Base-by-base conservation (phyloP, 2,888 invertebrate genomes). In the Aricia artaxerxes region DNA sequence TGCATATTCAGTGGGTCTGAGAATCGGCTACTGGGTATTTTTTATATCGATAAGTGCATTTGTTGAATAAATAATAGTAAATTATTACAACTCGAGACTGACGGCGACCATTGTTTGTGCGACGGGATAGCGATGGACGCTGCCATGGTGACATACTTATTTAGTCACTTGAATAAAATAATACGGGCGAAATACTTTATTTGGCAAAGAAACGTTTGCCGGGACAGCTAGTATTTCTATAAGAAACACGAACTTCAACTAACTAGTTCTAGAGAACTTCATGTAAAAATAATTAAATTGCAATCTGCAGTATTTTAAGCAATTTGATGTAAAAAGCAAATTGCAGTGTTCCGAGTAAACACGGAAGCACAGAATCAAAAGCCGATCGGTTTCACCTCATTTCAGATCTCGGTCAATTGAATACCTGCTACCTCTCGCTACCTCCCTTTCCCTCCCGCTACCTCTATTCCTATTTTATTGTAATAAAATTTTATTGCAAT, bases 391-490 rank as follows among this genome's bases (percentile, higher is more conserved):
- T 83, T 82, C 81, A 82, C 81, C 81, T 82, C 82, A 81, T 83
- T 83, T 82, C 82, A 81, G 79, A 81, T 82, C 80, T 83, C 82
- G 82, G 81, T 81, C 83, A 82, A 81, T 84, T 82, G 81, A 81
- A 82, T 81, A 72, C 24, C 53, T 53, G 53, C 76, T 53, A 24
- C 53, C 53, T 76, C 9, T 11, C 35, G 69, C 69, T 69, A 69
- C 69, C 40, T 40, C 40, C 40, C 6, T 40, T 40, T 40, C 40
- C 40, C 40, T 40, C 49, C 49, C 49, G 49, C 64, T 31, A 31
- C 11, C 35, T 69, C 35, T 38, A 69, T 69, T 69, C 38, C 69
- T 69, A 13, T 35, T 69, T 69, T 69, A 69, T 69, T 69, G 64
- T 35, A 69, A 35, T 69, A 69, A 61, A 61, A 61, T 61, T 24